These are phyloP conservation scores for Phyllotreta cruciferae DNA, from an alignment of 2,888 invertebrate genomes.

Conservation along the genomic window DNA sequence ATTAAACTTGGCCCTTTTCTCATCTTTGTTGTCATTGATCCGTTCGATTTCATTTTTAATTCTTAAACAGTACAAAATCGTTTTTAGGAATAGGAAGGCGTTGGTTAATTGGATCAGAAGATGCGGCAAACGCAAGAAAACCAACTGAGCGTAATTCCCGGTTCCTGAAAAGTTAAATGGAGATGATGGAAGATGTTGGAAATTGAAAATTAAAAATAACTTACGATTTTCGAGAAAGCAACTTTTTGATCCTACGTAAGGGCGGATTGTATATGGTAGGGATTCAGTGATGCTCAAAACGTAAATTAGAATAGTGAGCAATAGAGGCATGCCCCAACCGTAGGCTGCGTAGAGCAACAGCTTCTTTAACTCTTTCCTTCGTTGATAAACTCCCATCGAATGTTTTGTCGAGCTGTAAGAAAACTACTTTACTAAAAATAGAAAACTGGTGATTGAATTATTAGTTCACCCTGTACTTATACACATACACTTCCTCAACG, in stretches of 20 bases:
- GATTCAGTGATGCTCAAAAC: conserved; percentile 64
- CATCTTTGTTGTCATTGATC: conserved; percentile 67
- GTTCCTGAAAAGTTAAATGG: conserved; percentile 37
- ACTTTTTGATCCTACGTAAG: conserved; percentile 64
- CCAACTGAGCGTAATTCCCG: conserved; percentile 46
- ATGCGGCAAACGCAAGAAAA: conserved; percentile 62
- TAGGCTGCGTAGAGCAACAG: conserved; percentile 73
- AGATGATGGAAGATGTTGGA: conserved; percentile 9
- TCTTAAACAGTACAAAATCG: conserved; percentile 72
- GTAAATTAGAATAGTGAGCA: conserved; percentile 65
- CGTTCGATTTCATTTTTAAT: conserved; percentile 78
- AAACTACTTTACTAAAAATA: neutral
- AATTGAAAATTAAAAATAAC: conserved; percentile 22
- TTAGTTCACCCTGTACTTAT: no score
- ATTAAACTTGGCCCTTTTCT: conserved; percentile 62
- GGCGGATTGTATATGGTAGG: conserved; percentile 62
- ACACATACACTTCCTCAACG: no score
- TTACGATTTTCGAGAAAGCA: conserved; percentile 72
- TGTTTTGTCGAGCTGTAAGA: conserved; percentile 46
- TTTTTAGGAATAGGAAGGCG: conserved; percentile 71
- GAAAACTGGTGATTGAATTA: no score
- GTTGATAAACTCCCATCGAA: conserved; percentile 58
- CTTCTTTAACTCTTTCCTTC: conserved; percentile 63
- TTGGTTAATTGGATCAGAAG: conserved; percentile 71
- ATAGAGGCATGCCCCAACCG: conserved; percentile 72